phyloP scores from a whole-genome alignment of 2,797 vertebrate species.

The Spondyliosoma cantharus region DNA sequence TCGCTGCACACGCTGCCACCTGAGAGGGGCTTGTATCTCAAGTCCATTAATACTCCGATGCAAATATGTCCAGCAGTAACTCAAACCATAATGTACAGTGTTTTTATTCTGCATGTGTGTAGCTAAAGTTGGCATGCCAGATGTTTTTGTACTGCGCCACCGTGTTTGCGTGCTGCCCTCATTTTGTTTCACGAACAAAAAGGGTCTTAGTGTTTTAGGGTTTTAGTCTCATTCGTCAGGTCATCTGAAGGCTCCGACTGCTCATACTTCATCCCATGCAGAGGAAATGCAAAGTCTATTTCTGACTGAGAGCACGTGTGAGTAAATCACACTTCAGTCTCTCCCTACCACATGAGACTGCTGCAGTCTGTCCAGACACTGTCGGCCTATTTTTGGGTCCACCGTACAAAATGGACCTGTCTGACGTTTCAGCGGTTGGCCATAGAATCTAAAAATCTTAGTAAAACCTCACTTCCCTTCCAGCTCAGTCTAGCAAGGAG shows the following conservation, averaged over 20 bases:
- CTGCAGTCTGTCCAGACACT: slow-evolving; percentile 62
- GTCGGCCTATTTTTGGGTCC: slow-evolving; percentile 68
- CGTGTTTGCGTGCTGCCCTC: slow-evolving; percentile 6
- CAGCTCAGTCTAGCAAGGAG: slow-evolving; percentile 49
- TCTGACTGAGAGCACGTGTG: slow-evolving; percentile 71
- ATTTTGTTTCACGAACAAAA: slow-evolving; percentile 54
- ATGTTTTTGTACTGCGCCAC: slow-evolving; percentile 33
- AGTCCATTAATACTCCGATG: slow-evolving; percentile 24
- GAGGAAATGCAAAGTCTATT: slow-evolving; percentile 80
- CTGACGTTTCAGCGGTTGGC: slow-evolving; percentile 53
- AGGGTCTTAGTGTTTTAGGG: slow-evolving; percentile 42
- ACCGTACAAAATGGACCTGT: slow-evolving; percentile 64
- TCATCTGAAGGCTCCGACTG: slow-evolving; percentile 56
- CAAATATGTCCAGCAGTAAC: slow-evolving; percentile 5
- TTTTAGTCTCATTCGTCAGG: slow-evolving; percentile 59
- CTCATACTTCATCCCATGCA: slow-evolving; percentile 66
- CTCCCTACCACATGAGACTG: slow-evolving; percentile 68
- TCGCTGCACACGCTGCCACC: slow-evolving; percentile 37
- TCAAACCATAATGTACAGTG: neutral
- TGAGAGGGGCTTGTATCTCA: slow-evolving; percentile 36
- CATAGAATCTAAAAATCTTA: slow-evolving; percentile 58
- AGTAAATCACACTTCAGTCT: slow-evolving; percentile 78
- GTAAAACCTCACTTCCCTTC: slow-evolving; percentile 66
- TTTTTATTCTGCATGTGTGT: neutral
- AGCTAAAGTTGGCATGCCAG: slow-evolving; percentile 4